A percentile compares a stretch with the other conserved stretches of the same genome.
phyloP scores from a whole-genome alignment of 2,113 vertebrate species.

The Canis aureus region DNA sequence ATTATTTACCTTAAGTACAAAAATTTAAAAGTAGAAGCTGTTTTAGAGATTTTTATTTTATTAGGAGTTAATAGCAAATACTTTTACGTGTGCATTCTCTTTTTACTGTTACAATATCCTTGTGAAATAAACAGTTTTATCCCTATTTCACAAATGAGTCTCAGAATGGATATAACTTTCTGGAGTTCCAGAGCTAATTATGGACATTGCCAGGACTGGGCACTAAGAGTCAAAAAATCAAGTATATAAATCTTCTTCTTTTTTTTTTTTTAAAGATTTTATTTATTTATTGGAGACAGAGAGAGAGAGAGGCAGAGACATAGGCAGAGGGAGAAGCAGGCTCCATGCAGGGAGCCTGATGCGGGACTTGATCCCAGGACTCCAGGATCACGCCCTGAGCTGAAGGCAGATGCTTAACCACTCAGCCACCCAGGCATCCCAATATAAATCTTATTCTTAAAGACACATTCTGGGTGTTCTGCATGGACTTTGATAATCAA shows the following conservation, averaged over 20 bases:
- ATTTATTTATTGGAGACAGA: too few relatives aligned
- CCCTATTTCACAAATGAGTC: not conserved
- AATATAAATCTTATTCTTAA: not conserved
- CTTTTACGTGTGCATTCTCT: not conserved
- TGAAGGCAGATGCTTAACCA: too few relatives aligned
- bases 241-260: not conserved
- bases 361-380: too few relatives aligned
- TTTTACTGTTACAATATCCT: not conserved
- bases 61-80: slow-evolving; percentile 23
- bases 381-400: too few relatives aligned
- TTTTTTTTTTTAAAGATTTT: too few relatives aligned
- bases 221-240: not conserved
- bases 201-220: not conserved
- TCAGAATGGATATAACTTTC: not conserved
- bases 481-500: not conserved
- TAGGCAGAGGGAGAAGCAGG: too few relatives aligned
- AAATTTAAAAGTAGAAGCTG: not conserved
- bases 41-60: slow-evolving; percentile 10
- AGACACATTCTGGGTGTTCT: not conserved
- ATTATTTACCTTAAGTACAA: not conserved
- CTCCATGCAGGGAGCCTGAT: too few relatives aligned
- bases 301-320: too few relatives aligned
- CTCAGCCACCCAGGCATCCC: too few relatives aligned
- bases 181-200: not conserved
- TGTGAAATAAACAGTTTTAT: not conserved